phyloP scores from a whole-genome alignment of 1,140 invertebrate genomes.

The Bicyclus anynana region DNA sequence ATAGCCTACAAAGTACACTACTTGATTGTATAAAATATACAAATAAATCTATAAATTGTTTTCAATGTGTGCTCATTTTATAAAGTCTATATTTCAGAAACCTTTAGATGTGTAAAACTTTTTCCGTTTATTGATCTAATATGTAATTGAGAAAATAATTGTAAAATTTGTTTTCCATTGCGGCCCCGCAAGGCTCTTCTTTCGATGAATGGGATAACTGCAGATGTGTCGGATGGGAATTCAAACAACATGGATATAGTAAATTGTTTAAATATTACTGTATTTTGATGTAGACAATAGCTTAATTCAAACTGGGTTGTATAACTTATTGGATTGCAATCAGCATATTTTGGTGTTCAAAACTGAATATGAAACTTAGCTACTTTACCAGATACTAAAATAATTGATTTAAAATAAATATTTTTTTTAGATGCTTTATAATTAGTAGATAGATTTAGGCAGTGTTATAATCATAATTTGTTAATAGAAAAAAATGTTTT shows the following conservation, averaged over 20 bases:
- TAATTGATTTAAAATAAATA: too few relatives aligned
- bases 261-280: constrained; percentile 56
- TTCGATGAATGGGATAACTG: constrained; percentile 66
- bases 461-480: too few relatives aligned
- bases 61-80: constrained; percentile 17
- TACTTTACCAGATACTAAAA: too few relatives aligned
- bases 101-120: constrained; percentile 13
- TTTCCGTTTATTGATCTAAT: background rate
- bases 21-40: too few relatives aligned
- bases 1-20: too few relatives aligned
- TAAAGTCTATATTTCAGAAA: constrained; percentile 20
- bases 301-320: constrained; percentile 25
- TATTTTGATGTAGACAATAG: constrained; percentile 55
- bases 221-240: constrained; percentile 52
- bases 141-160: background rate
- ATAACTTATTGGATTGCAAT: background rate
- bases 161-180: constrained; percentile 51
- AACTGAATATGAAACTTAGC: too few relatives aligned
- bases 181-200: constrained; percentile 64
- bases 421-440: too few relatives aligned
- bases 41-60: too few relatives aligned
- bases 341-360: too few relatives aligned
- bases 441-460: too few relatives aligned
- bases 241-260: constrained; percentile 61
- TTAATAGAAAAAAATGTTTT: too few relatives aligned